Base-by-base conservation (phyloP, 2,888 invertebrate genomes). In the Stenodera caucasica region DNA sequence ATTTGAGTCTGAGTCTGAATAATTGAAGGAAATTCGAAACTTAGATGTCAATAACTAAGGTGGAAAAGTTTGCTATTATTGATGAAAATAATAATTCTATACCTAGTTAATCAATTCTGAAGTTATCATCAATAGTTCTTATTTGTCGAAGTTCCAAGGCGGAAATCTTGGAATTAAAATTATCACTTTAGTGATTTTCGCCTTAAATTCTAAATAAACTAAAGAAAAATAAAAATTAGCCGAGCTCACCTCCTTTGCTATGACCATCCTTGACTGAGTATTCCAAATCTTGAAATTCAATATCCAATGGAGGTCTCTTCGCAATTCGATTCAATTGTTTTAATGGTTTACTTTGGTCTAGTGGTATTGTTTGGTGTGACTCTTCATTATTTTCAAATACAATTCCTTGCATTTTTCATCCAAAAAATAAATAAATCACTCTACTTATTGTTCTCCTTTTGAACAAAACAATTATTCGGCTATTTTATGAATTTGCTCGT, bases 261-360 rank as follows among this genome's bases (percentile, higher is more conserved):
- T 55, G 58, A 9, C 68, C 59, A 62, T 83, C 81, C 67, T 78
- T 81, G 30, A 85, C 84, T 0, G 83, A 82, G 68, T 83, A 86
- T 15, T 76, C 81, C 59, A 87, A 69, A 76, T 87, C 85, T 73
- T 85, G 84, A 72, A 87, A 87, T 49, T 84, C 77, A 49, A 87
- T 82, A 69, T 86, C 82, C 3, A 87, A 83, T 0, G 85, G 84
- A 4, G 85, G 85, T 63, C 85, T 77, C 69, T 85, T 86, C 0
- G 86, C 72, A n/a, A 75, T 70, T 29, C 67, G 67, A 61, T 74
- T 72, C 6, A 75, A 61, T 32, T 75, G 71, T 54, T 65, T 63
- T 15, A 74, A 55, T 49, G 72, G 73, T 49, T 63, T 40, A 15
- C 37, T 63, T 9, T 53, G 45, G 8, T 33, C 53, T 18, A 61